phyloP scores from a whole-genome alignment of 1,140 invertebrate genomes.

The Drosophila grimshawi region DNA sequence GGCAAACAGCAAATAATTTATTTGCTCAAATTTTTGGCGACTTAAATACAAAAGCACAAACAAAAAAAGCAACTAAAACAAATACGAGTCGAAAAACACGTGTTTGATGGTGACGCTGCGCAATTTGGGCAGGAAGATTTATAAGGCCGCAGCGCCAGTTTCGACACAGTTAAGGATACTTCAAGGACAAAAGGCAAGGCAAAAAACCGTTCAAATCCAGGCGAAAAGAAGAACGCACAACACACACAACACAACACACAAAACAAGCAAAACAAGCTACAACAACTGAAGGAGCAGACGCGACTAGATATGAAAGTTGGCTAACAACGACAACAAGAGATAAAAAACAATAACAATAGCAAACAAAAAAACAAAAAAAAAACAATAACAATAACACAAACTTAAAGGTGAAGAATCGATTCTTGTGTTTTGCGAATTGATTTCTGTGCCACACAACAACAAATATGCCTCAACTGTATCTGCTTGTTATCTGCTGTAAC shows the following conservation, averaged over 20 bases:
- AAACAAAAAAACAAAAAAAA: not conserved
- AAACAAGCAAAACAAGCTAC: constrained; percentile 9
- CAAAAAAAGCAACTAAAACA: constrained; percentile 22
- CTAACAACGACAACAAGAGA: not conserved
- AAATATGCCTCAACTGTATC: not conserved
- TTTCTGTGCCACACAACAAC: constrained; percentile 1
- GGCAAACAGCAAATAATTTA: constrained; percentile 62
- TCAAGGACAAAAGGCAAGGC: constrained; percentile 64
- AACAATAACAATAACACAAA: not conserved
- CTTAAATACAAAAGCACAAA: constrained; percentile 30
- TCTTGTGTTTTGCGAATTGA: not conserved
- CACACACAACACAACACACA: constrained; percentile 7
- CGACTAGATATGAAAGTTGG: constrained; percentile 14
- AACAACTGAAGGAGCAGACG: constrained; percentile 20
- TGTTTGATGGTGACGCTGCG: constrained; percentile 53
- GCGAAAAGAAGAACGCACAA: constrained; percentile 27
- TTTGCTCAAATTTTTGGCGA: constrained; percentile 39
- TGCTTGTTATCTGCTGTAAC: too few species aligned
- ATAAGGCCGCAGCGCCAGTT: constrained; percentile 65
- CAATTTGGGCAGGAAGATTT: constrained; percentile 70
- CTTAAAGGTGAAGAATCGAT: constrained; percentile 2
- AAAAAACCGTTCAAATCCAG: not conserved
- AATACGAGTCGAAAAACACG: constrained; percentile 36
- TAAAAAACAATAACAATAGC: not conserved
- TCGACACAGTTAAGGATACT: constrained; percentile 61